Base-by-base conservation (phyloP, 2,113 vertebrate species). In the Corythornis cristatus region DNA sequence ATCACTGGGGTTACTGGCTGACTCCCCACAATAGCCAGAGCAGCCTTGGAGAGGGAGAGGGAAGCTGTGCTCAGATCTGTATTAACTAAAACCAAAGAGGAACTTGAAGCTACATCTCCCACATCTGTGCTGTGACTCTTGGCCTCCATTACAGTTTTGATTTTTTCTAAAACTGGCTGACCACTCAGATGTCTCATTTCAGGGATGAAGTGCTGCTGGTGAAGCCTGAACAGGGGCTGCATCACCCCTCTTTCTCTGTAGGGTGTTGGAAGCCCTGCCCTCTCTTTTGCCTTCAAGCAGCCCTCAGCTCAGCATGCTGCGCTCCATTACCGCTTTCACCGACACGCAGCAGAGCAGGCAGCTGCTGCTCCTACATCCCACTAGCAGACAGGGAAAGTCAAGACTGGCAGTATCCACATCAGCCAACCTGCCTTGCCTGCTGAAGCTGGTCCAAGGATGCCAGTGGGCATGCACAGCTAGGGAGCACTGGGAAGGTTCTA, bases 331-430 rank as follows among this genome's bases (percentile, higher is more conserved):
- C 0, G 0, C 19, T 46, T 4, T 1, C 4, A 5, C 48, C 2
- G 0, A 43, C 0, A 0, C 21, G 46, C 1, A 0, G 9, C 54
- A 0, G 0, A 72, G 67, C 12, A 2, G 40, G 62, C 37, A 48
- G 61, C 71, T 56, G 40, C 79, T 67, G 83, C 50, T 61, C 6
- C 0, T 17, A 1, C 2, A 5, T 42, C 57, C 28, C 76, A 15
- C 16, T 2, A 22, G 8, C 62, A 79, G 62, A 67, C 33, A n/a
- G 37, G 26, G 43, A 35, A 18, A 35, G 2, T 8, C 62, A 62
- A 53, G 26, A 13, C 62, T 61, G 53, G 61, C 62, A 57, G 62
- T 12, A 8, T 9, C 25, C 5, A 1, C 4, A 18, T 29, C 28
- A 23, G n/a, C 51, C 64, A 67, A 10, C 23, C 18, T 26, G 6